Percentiles rank a stretch among this genome's conserved stretches.
These are phyloP conservation scores for Cygnus olor DNA, from an alignment of 2,797 vertebrate genomes.

Conservation along the genomic window DNA sequence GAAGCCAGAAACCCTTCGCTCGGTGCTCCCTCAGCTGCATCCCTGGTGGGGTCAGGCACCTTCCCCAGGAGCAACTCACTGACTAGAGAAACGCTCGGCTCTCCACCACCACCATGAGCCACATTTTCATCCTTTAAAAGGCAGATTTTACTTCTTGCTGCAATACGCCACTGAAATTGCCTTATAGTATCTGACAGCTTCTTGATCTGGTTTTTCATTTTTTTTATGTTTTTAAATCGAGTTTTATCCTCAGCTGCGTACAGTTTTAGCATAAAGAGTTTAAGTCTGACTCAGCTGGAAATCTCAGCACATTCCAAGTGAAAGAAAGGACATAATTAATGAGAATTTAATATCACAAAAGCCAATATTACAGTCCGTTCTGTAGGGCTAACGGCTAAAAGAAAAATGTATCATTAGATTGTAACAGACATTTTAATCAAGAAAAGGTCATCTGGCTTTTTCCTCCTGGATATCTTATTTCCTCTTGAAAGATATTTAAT, in stretches of 20 bases:
- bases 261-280: not conserved
- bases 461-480: not conserved
- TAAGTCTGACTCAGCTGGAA: not conserved
- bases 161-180: not conserved
- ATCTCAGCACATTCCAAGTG: not conserved
- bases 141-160: not conserved
- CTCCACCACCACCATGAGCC: not conserved
- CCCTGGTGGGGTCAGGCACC: not conserved
- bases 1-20: not conserved
- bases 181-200: not conserved
- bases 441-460: slow-evolving; percentile 12
- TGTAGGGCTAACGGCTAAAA: not conserved
- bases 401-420: not conserved
- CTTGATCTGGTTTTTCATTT: not conserved
- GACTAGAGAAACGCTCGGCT: not conserved
- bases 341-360: not conserved
- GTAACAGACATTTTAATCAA: not conserved
- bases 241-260: not conserved
- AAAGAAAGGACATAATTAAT: not conserved
- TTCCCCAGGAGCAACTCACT: not conserved
- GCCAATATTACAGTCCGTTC: not conserved
- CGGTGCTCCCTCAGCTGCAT: not conserved
- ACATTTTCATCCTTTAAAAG: not conserved
- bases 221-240: not conserved
- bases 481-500: not conserved